Conservation (phyloP, 1,140 invertebrate species). For the Zaprionus davidi region DNA sequence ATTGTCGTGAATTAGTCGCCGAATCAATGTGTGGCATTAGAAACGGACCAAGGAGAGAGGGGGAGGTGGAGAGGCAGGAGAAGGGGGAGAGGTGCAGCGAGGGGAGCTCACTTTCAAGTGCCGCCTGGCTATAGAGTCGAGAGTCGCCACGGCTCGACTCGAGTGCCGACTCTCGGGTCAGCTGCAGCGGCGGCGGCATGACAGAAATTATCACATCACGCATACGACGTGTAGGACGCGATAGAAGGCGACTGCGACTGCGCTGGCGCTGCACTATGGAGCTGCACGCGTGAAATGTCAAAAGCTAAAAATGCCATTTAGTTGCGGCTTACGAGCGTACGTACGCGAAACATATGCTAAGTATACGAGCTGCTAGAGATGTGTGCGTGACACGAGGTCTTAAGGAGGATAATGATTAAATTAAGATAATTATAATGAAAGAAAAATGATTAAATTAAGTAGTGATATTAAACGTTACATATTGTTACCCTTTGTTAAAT, state of each 20-base stretch:
- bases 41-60: neutral
- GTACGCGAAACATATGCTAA: conserved; percentile 5
- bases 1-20: conserved; percentile 73
- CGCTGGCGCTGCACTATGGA: conserved; percentile 3
- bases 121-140: conserved; percentile 19
- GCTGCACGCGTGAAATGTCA: conserved; percentile 80
- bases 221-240: conserved; percentile 78
- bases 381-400: conserved; percentile 8
- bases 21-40: conserved; percentile 66
- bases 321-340: conserved; percentile 16
- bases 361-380: neutral
- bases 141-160: conserved; percentile 12
- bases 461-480: too few species aligned
- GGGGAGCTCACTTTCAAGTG: conserved; percentile 38
- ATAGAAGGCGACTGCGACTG: neutral
- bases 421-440: too few species aligned
- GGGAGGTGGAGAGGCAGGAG: neutral
- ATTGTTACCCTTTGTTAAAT: too few species aligned
- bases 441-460: too few species aligned
- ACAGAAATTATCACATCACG: conserved; percentile 79
- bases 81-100: too few species aligned
- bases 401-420: too few species aligned
- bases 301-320: conserved; percentile 80
- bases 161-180: neutral
- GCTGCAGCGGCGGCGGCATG: conserved; percentile 13